Base-by-base conservation (phyloP, 1,140 invertebrate genomes). In the Rhyzopertha dominica region DNA sequence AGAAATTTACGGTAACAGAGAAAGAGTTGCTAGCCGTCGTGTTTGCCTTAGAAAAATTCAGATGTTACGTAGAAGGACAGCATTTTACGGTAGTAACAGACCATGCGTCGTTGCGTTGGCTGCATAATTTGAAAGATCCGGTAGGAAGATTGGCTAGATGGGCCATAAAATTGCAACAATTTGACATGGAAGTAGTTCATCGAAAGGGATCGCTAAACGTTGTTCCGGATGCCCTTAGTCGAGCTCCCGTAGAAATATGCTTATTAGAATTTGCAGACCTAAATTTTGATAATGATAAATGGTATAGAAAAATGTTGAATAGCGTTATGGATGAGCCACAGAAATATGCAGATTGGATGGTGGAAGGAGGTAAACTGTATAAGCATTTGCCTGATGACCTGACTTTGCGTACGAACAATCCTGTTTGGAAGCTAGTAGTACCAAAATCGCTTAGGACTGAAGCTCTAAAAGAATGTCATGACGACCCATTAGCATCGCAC, bases 61-160 rank as follows among this genome's bases (percentile, higher is more conserved):
- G 49, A 10, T 24, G 14, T 12, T 54, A 51, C 22, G 18, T 47
- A 20, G 45, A 47, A 43, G 37, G 38, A 10, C 9, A 18, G n/a
- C 31, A 8, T 20, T 43, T 52, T 24, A 31, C 19, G 0, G 30
- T 43, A 2, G 20, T 43, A 5, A 52, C 45, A 3, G 45, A 47
- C 31, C 43, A 51, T 39, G 14, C 14, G 28, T 24, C 66, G 4
- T 49, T 75, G 2, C 44, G 45, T 14, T 76, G 68, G 66, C 53
- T 76, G 3, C 50, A 57, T 8, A 55, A 56, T 1, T 51, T 70
- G 0, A 69, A 63, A 45, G 64, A 70, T 29, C 56, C 62, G 3
- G 58, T 42, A 0, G 62, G 61, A 26, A 23, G 70, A 31, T 43
- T 74, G 9, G 64, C 65, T 0, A 43, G 68, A 23, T 74, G 70